A percentile compares a stretch with the other conserved stretches of the same genome.
These are phyloP conservation scores for Craseonycteris thonglongyai DNA, from an alignment of 2,113 vertebrate species.

Conservation along the genomic window DNA sequence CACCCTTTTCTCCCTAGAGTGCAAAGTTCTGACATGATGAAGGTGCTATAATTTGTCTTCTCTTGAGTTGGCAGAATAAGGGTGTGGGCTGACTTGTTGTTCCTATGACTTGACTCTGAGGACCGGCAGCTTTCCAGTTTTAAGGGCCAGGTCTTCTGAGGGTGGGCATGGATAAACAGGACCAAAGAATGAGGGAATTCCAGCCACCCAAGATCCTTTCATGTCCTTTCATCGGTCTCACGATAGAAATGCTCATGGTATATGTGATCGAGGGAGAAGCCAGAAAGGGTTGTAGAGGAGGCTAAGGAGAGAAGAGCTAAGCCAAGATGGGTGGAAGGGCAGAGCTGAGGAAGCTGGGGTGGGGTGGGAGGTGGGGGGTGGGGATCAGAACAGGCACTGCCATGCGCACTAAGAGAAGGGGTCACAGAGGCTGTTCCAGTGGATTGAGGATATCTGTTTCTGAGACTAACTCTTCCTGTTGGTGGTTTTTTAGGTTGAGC, in stretches of 20 bases:
- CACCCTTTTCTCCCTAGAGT: neutral
- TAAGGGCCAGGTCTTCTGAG: neutral
- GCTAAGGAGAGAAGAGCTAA: neutral
- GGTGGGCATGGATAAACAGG: neutral
- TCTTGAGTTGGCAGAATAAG: neutral
- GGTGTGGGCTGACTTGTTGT: neutral
- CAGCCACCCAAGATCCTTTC: neutral
- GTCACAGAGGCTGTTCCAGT: neutral
- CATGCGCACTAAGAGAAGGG: neutral
- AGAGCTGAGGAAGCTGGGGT: neutral
- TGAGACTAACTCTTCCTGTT: neutral
- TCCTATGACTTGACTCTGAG: neutral
- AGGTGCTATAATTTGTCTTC: neutral
- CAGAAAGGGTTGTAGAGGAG: neutral
- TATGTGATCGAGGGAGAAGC: neutral
- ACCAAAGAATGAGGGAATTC: neutral
- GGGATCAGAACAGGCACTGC: neutral
- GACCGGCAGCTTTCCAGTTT: neutral
- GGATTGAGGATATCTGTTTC: neutral
- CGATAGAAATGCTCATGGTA: neutral
- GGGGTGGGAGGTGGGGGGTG: too few species aligned
- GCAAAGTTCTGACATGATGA: neutral
- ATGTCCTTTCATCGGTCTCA: neutral
- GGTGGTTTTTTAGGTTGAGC: conserved; percentile 78
- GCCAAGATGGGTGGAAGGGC: neutral